phyloP scores from a whole-genome alignment of 92 coral and sea anemone genomes.

The Bergia puertoricense region DNA sequence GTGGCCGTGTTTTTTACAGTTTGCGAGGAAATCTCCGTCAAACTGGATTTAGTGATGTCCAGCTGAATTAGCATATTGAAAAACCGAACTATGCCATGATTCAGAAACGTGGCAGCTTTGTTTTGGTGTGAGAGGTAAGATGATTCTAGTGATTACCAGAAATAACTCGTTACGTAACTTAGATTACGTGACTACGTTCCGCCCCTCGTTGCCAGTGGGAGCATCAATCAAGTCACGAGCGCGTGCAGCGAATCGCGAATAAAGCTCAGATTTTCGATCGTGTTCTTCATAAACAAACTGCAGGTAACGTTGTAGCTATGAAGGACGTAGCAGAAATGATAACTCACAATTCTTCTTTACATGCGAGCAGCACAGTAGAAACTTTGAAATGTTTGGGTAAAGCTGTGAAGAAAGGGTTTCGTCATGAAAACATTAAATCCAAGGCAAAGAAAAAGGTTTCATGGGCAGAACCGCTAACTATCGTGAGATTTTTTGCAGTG shows the following conservation, averaged over 20 bases:
- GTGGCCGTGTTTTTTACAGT: background rate
- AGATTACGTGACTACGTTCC: background rate
- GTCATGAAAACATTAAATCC: background rate
- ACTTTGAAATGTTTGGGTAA: slow-evolving; percentile 4
- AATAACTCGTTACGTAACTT: slow-evolving; percentile 3
- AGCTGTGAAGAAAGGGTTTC: slow-evolving; percentile 1
- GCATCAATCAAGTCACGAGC: background rate
- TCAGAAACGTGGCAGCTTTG: background rate
- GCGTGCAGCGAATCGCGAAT: background rate
- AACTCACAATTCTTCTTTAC: background rate
- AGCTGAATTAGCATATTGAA: background rate
- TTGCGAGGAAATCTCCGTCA: too few species aligned
- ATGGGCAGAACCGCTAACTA: slow-evolving; percentile 37
- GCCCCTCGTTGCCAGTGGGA: slow-evolving; percentile 1
- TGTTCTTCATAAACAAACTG: background rate
- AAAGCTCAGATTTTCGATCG: background rate
- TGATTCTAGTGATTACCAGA: background rate
- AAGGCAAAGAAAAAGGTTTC: slow-evolving; percentile 1
- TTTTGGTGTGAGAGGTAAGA: background rate
- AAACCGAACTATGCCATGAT: too few species aligned
- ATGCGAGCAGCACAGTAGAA: background rate
- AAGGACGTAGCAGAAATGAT: background rate
- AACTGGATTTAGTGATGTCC: background rate
- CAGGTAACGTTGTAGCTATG: background rate
- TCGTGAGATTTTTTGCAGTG: slow-evolving; percentile 14